These are phyloP conservation scores for Euwallacea similis DNA, from an alignment of 1,140 invertebrate species.

Conservation along the genomic window DNA sequence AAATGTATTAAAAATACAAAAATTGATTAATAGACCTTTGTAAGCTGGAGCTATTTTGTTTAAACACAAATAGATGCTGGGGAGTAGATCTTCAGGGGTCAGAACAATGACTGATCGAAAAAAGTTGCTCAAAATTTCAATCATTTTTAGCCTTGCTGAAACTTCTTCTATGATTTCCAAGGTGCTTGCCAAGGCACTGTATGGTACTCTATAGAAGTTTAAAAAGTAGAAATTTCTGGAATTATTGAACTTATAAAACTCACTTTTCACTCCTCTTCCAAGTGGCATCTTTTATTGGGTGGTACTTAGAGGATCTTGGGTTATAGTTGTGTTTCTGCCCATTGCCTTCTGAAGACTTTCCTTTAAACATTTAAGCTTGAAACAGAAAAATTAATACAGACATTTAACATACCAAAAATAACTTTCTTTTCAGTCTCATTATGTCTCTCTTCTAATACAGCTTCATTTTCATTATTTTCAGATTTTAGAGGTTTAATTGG, in stretches of 20 bases:
- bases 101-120: slow-evolving; percentile 89
- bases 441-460: neutral
- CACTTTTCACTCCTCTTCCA: slow-evolving; percentile 80
- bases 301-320: slow-evolving; percentile 76
- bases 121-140: slow-evolving; percentile 93
- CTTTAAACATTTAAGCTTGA: neutral
- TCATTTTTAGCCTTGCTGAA: slow-evolving; percentile 88
- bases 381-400: no score
- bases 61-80: slow-evolving; percentile 91
- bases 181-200: slow-evolving; percentile 88
- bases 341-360: neutral
- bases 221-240: slow-evolving; percentile 14
- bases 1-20: neutral
- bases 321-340: slow-evolving; percentile 62
- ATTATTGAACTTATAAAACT: slow-evolving; percentile 37
- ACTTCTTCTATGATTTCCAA: slow-evolving; percentile 90
- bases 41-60: slow-evolving; percentile 96
- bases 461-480: neutral
- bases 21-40: slow-evolving; percentile 63
- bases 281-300: slow-evolving; percentile 87
- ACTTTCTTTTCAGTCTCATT: neutral
- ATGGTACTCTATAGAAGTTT: slow-evolving; percentile 74
- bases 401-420: neutral
- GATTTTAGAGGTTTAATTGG: neutral
- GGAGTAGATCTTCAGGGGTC: slow-evolving; percentile 84